These are phyloP conservation scores for Nipponia nippon DNA, from an alignment of 2,113 vertebrate genomes.

Conservation along the genomic window DNA sequence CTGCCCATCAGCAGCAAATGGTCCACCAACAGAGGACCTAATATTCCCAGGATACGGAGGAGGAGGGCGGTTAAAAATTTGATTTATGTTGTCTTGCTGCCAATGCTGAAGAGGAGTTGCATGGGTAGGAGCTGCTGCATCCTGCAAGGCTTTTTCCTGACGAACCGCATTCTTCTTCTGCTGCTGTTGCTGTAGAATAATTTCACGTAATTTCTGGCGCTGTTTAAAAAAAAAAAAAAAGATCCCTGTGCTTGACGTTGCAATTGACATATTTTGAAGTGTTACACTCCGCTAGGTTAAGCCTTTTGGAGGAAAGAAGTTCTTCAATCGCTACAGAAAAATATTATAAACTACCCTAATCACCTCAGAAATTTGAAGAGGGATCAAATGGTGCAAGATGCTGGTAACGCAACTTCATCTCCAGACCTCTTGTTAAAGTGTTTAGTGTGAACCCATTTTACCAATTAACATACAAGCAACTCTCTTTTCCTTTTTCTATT, in stretches of 20 bases:
- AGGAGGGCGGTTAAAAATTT: slow-evolving; percentile 86
- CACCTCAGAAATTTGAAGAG: background rate
- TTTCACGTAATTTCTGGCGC: slow-evolving; percentile 92
- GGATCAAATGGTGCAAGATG: background rate
- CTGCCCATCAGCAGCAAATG: slow-evolving; percentile 75
- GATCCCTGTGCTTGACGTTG: background rate
- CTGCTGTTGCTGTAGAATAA: slow-evolving; percentile 91
- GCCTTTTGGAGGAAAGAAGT: background rate
- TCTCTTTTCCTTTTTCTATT: background rate
- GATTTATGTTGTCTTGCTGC: slow-evolving; percentile 79
- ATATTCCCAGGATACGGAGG: slow-evolving; percentile 91
- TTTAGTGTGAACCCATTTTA: background rate
- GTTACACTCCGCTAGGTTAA: background rate
- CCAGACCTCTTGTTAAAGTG: background rate
- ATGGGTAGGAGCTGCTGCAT: slow-evolving; percentile 60
- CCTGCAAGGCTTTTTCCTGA: slow-evolving; percentile 86
- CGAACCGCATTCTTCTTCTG: slow-evolving; percentile 86
- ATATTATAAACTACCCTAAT: background rate
- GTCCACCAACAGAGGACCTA: slow-evolving; percentile 71
- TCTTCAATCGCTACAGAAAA: background rate
- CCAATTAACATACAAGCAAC: background rate
- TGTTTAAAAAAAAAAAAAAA: slow-evolving; percentile 43
- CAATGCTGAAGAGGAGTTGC: slow-evolving; percentile 77
- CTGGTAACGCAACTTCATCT: background rate
- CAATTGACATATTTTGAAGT: background rate